Conservation (phyloP, 1,140 invertebrate species). For the Nasonia giraulti region DNA sequence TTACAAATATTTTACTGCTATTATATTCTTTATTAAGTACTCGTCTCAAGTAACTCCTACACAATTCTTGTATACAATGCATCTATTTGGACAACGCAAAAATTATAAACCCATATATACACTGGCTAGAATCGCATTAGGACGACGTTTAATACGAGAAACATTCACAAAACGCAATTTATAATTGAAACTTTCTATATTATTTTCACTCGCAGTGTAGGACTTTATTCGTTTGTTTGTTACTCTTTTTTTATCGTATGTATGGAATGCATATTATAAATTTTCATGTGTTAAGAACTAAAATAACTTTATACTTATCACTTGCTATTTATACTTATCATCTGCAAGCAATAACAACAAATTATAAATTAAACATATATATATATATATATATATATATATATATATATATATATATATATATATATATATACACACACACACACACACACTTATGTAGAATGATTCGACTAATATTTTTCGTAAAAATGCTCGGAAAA, state of each 20-base stretch:
- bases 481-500: not conserved
- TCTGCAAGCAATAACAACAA: slow-evolving; percentile 22
- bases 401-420: too few relatives aligned
- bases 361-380: not conserved
- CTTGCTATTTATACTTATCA: slow-evolving; percentile 6
- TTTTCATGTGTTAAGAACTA: not conserved
- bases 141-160: slow-evolving; percentile 11
- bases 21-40: slow-evolving; percentile 44
- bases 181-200: not conserved
- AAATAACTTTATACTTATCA: slow-evolving; percentile 20
- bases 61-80: slow-evolving; percentile 39
- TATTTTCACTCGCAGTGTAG: not conserved
- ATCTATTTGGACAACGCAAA: slow-evolving; percentile 35
- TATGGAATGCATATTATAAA: slow-evolving; percentile 24
- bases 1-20: slow-evolving; percentile 2
- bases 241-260: not conserved
- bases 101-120: slow-evolving; percentile 22
- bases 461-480: not conserved
- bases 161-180: slow-evolving; percentile 28
- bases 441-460: too few relatives aligned
- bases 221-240: not conserved
- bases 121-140: slow-evolving; percentile 22
- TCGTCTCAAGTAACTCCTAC: slow-evolving; percentile 23
- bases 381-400: not conserved
- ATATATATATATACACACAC: too few relatives aligned